These are phyloP conservation scores for Hoplostethus atlanticus DNA, from an alignment of 2,797 vertebrate species.

Conservation along the genomic window DNA sequence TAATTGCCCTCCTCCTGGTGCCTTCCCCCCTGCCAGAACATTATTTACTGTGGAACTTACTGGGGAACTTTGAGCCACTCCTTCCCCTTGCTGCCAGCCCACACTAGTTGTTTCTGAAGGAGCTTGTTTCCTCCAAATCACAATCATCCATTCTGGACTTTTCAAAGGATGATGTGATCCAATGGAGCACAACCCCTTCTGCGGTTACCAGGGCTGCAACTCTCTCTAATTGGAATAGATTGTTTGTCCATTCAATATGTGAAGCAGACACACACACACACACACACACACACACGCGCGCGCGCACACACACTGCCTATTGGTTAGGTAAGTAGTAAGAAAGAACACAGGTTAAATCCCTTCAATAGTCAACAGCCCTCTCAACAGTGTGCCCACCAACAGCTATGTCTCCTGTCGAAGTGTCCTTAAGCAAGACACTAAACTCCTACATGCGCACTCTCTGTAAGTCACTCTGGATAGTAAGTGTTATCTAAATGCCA, in stretches of 20 bases:
- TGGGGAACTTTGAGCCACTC: conserved; percentile 45
- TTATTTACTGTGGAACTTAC: conserved; percentile 61
- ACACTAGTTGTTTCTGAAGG: conserved; percentile 67
- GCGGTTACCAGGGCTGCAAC: conserved; percentile 65
- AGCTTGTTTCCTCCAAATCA: conserved; percentile 63
- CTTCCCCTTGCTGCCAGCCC: conserved; percentile 39
- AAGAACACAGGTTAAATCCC: not conserved
- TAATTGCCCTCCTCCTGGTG: conserved; percentile 51
- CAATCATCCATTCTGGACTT: conserved; percentile 67
- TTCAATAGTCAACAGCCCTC: too few relatives aligned
- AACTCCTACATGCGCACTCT: too few relatives aligned
- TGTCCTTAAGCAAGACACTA: too few relatives aligned
- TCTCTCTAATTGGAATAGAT: conserved; percentile 83
- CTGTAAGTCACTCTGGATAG: too few relatives aligned
- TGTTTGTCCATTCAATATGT: conserved; percentile 77
- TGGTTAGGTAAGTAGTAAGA: conserved; percentile 10
- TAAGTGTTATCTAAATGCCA: too few relatives aligned
- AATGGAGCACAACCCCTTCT: conserved; percentile 63
- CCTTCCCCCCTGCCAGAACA: conserved; percentile 13
- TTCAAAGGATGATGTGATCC: conserved; percentile 78
- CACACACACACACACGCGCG: not conserved
- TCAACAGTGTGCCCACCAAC: too few relatives aligned
- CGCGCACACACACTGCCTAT: not conserved
- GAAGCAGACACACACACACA: conserved; percentile 69
- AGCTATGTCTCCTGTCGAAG: too few relatives aligned